Evolutionary conservation across 2,888 invertebrate species (phyloP), one percentile per base, ranked within the genome.

Genomic region (Ariolimax columbianus): DNA sequence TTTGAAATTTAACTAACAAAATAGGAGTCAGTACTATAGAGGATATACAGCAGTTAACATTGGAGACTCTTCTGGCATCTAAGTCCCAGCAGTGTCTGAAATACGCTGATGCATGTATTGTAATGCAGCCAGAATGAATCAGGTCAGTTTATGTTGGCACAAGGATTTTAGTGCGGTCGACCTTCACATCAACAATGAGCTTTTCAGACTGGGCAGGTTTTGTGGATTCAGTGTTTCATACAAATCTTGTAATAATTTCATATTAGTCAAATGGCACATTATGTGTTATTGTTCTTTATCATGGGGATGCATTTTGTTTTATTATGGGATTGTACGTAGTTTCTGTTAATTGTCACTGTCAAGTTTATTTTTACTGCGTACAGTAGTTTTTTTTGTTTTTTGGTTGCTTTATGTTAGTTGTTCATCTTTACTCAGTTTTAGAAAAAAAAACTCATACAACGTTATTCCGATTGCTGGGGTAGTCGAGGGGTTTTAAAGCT

Each of bases 171-270:
- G 55, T 43, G 38, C 72, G 23, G 36, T 30, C 1, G 36, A 26
- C 40, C 63, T 43, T 43, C 23, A 47, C 55, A 43, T 23, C 40
- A 72, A 40, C 6, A 51, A 78, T 77, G 77, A 78, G 38, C 33
- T 83, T 78, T 70, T 83, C 83, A 23, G 83, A 83, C 51, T 83
- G 83, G 83, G 77, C 83, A 7, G 43, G 70, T 55, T 83, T 68
- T 78, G 83, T 83, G 78, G 83, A 83, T 36, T 83, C 83, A 26
- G 83, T 83, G 51, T 77, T 83, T 70, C 83, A 68, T 38, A 75
- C 63, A 9, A 77, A 78, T 70, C 73, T 30, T 73, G 82, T 82
- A 82, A 82, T 72, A 72, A 43, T 70, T 40, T 80, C 7, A 23
- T 23, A 30, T 19, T 63, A 19, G 36, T 55, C 47, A 40, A 23